Base-by-base conservation (phyloP, 2,888 invertebrate species). In the Coelopa pilipes region DNA sequence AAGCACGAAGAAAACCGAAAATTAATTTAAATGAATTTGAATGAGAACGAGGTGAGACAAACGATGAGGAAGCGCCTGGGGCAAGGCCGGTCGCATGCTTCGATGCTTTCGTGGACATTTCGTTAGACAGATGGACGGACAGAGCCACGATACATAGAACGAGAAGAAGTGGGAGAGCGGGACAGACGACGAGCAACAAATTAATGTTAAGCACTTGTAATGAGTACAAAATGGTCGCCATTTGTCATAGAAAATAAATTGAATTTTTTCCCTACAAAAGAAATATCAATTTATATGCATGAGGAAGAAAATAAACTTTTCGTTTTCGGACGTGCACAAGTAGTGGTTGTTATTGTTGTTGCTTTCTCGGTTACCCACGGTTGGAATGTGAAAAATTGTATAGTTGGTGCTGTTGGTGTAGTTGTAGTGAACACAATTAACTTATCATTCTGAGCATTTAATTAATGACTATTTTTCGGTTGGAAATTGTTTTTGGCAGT, bases 221-320 rank as follows among this genome's bases (percentile, higher is more conserved):
- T 49, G 59, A 59, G 60, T 60, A 70, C 70, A 49, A 71, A 71
- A 71, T 71, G 63, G 71, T 12, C 49, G 5, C n/a, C 62, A 71
- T 71, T 63, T 71, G 63, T 71, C 62, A 63, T 45, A 71, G 53
- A 57, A 71, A 71, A 71, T 63, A 50, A 62, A 63, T 50, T 55
- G 50, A 63, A 53, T 63, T 45, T 49, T 46, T 53, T 59, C 50
- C 50, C 50, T 11, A 49, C 19, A 66, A 49, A 49, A 24, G 10
- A 17, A 45, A 57, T 19, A n/a, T 10, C 15, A 57, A 57, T 19
- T 57, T 57, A 17, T 34, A 34, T 34, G 34, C 34, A 34, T 34
- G 34, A 34, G 34, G 34, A 34, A 34, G 34, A 34, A 34, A 7
- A 34, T 2, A 34, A 34, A 34, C 34, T 34, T 34, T 34, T 34